Conservation (phyloP, 2,888 invertebrate genomes). For the Plusia festucae region DNA sequence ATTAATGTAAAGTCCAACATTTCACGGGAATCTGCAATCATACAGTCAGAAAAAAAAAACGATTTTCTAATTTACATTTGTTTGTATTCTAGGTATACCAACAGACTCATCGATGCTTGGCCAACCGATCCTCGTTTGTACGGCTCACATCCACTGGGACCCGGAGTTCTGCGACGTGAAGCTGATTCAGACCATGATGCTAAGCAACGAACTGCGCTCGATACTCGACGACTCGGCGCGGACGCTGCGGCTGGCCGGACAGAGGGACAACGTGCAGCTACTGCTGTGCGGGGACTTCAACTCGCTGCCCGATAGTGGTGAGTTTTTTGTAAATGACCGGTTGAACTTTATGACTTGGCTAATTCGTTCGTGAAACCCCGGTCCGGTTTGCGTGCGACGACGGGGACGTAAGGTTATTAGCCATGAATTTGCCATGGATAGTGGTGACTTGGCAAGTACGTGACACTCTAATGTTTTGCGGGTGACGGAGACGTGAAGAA, state of each 20-base stretch:
- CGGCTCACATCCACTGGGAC: constrained; percentile 99
- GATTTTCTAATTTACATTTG: neutral
- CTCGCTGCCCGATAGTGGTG: constrained; percentile 98
- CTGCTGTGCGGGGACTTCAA: constrained; percentile 99
- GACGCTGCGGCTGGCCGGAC: constrained; percentile 92
- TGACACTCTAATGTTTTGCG: too few species aligned
- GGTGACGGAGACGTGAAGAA: too few species aligned
- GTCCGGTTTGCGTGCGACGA: too few species aligned
- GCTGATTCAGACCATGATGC: constrained; percentile 99
- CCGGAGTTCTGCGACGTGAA: constrained; percentile 99
- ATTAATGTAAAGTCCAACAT: too few species aligned
- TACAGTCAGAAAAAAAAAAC: neutral
- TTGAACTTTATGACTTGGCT: too few species aligned
- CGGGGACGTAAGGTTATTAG: too few species aligned
- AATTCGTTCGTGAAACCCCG: too few species aligned
- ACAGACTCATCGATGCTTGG: constrained; percentile 93
- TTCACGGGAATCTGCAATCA: neutral
- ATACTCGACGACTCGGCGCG: constrained; percentile 96
- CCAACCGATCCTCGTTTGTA: constrained; percentile 98
- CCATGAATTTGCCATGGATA: too few species aligned
- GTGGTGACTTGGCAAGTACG: too few species aligned
- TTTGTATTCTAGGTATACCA: constrained; percentile 89
- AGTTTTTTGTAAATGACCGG: too few species aligned
- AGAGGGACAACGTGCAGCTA: constrained; percentile 95
- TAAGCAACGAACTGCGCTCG: constrained; percentile 97